A percentile compares a stretch with the other conserved stretches of the same genome.
Evolutionary conservation across 2,888 invertebrate species (phyloP).

Genomic region (Morinoia aosen): DNA sequence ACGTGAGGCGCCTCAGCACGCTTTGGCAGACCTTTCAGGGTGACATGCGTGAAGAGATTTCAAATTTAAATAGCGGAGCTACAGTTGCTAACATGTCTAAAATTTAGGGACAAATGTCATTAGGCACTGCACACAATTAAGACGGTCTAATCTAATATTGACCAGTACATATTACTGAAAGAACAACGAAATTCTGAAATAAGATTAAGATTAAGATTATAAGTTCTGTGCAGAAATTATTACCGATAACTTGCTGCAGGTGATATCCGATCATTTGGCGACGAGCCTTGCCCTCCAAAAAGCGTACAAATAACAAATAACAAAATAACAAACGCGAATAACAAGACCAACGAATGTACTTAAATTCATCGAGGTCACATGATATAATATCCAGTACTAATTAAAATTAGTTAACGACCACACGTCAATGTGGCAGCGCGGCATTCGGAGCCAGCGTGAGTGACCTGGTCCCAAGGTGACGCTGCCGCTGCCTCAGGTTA

Average conservation of each 20-base stretch:
- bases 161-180: not conserved
- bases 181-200: not conserved
- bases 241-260: not conserved
- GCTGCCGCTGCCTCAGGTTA: constrained; percentile 10
- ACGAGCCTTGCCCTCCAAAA: not conserved
- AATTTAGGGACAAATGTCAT: not conserved
- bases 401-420: not conserved
- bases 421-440: not conserved
- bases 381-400: not conserved
- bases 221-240: too few species aligned
- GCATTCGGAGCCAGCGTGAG: not conserved
- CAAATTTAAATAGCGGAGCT: too few species aligned
- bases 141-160: not conserved
- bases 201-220: not conserved
- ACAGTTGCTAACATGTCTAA: not conserved
- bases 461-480: constrained; percentile 10
- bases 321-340: not conserved
- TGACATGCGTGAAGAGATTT: too few species aligned
- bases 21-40: too few species aligned
- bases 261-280: too few species aligned
- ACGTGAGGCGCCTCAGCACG: too few species aligned
- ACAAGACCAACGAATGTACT: not conserved
- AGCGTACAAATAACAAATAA: not conserved
- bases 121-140: not conserved
- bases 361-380: not conserved